Conservation (phyloP, 2,113 vertebrate genomes). For the Alligator mississippiensis region DNA sequence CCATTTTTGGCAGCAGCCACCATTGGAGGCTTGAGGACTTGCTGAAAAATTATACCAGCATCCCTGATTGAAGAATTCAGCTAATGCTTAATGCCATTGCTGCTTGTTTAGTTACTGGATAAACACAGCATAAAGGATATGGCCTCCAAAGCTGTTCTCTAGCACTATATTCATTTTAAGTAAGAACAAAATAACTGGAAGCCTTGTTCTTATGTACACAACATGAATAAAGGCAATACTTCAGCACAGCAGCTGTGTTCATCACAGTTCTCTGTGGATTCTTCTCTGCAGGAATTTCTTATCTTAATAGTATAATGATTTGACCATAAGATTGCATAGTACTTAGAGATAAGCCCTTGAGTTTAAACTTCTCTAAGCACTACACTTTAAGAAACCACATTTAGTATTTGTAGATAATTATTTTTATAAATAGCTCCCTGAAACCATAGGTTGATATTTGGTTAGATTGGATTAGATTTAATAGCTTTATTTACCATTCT, state of each 20-base stretch:
- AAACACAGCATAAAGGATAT: neutral
- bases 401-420: neutral
- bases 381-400: neutral
- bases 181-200: neutral
- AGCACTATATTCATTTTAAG: neutral
- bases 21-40: neutral
- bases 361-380: neutral
- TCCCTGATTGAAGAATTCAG: neutral
- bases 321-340: neutral
- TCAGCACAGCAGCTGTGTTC: neutral
- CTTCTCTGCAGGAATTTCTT: neutral
- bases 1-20: neutral
- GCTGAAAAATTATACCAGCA: neutral
- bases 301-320: neutral
- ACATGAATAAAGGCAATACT: neutral
- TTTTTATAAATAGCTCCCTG: neutral
- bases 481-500: no score
- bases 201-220: neutral
- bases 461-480: neutral
- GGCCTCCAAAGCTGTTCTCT: neutral
- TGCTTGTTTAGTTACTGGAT: no score
- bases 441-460: rapidly evolving
- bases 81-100: no score
- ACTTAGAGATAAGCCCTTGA: slow-evolving; percentile 8
- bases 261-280: neutral